Evolutionary conservation across 2,888 invertebrate species (phyloP).

Genomic region (Archaeoteleia sp.): DNA sequence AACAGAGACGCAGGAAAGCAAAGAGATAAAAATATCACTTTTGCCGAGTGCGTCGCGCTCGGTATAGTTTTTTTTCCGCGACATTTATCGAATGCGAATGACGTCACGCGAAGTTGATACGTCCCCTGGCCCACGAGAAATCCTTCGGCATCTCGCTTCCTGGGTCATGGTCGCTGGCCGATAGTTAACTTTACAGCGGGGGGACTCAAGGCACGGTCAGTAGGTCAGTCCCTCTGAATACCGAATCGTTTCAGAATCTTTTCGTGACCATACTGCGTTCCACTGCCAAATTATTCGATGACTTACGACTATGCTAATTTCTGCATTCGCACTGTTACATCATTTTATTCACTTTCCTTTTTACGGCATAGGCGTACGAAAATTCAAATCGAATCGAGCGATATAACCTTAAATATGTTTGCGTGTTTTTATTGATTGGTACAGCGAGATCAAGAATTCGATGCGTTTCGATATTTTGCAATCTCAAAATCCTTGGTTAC

Average conservation of each 20-base stretch:
- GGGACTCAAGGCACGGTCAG: conserved; percentile 52
- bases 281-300: conserved; percentile 51
- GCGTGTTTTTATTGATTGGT: too few species aligned
- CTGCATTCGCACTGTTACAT: conserved; percentile 36
- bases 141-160: conserved; percentile 43
- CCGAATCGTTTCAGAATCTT: conserved; percentile 45
- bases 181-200: conserved; percentile 40
- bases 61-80: not conserved
- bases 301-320: conserved; percentile 49
- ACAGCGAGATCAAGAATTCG: too few species aligned
- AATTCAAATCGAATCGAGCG: too few species aligned
- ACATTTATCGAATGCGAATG: not conserved
- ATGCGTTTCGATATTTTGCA: too few species aligned
- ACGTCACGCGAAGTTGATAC: not conserved
- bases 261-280: conserved; percentile 39
- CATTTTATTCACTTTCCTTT: conserved; percentile 31
- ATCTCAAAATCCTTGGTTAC: too few species aligned
- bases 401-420: too few species aligned
- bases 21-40: conserved; percentile 9
- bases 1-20: not conserved
- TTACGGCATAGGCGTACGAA: too few species aligned
- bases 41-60: not conserved
- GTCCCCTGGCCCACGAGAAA: conserved; percentile 15
- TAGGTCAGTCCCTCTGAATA: conserved; percentile 50
- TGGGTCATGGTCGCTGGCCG: conserved; percentile 50